A percentile compares a stretch with the other conserved stretches of the same genome.
These are phyloP conservation scores for Cynaeus angustus DNA, from an alignment of 2,888 invertebrate genomes.

Conservation along the genomic window DNA sequence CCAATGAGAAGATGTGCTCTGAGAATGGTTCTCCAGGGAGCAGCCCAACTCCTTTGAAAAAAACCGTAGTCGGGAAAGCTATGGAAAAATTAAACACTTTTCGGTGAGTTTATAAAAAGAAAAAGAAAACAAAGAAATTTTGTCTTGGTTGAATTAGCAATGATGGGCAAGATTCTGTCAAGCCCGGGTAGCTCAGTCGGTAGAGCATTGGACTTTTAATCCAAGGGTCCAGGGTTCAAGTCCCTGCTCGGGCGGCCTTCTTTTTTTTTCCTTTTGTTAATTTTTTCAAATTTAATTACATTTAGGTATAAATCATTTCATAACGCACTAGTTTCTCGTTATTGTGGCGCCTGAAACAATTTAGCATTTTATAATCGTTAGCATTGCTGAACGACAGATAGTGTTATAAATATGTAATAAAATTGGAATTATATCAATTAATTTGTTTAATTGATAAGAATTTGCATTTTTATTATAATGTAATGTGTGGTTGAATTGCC, in stretches of 20 bases:
- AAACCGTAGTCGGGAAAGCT: constrained; percentile 73
- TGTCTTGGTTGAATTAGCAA: no score
- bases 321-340: no score
- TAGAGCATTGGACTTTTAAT: constrained; percentile 86
- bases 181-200: constrained; percentile 84
- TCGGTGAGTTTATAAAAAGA: constrained; percentile 56
- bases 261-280: constrained; percentile 51
- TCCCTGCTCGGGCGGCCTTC: constrained; percentile 79
- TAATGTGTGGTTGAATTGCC: background rate
- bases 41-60: constrained; percentile 78
- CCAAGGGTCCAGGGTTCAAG: constrained; percentile 87
- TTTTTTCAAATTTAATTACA: no score
- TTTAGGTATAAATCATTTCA: no score
- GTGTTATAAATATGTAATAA: background rate
- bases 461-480: constrained; percentile 6
- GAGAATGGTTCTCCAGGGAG: constrained; percentile 75
- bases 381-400: no score
- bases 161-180: no score
- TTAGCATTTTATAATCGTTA: no score
- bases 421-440: constrained; percentile 1
- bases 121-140: no score
- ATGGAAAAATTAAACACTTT: constrained; percentile 64
- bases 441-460: background rate
- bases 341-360: no score
- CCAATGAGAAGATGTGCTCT: constrained; percentile 73